Percentiles rank a stretch among this genome's conserved stretches.
phyloP scores from a whole-genome alignment of 2,888 invertebrate species.

The Lepetodrilus schrolli region DNA sequence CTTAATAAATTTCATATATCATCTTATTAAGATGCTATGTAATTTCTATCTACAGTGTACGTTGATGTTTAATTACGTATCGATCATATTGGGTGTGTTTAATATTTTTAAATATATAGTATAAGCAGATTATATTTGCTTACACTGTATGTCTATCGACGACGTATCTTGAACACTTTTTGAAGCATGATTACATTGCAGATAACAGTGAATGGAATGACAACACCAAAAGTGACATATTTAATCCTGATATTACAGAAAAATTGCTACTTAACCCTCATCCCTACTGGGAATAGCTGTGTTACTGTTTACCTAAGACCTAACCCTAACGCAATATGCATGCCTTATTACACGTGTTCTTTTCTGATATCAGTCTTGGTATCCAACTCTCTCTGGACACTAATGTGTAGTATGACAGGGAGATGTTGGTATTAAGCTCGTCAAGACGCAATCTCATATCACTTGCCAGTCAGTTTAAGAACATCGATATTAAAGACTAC shows the following conservation, averaged over 20 bases:
- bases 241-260: neutral
- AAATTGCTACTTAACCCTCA: neutral
- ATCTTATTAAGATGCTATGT: too few species aligned
- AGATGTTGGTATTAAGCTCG: neutral
- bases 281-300: neutral
- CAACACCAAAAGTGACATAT: neutral
- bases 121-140: too few species aligned
- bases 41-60: neutral
- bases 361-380: too few species aligned
- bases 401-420: neutral
- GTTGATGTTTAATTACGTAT: neutral
- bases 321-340: too few species aligned
- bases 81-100: neutral
- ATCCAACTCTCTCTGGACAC: too few species aligned
- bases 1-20: neutral
- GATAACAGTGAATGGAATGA: too few species aligned
- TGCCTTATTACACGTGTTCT: neutral
- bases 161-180: too few species aligned
- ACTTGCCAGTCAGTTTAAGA: neutral
- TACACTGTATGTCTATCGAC: too few species aligned
- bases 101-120: neutral
- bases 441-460: neutral
- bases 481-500: slow-evolving; percentile 2
- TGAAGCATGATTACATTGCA: too few species aligned
- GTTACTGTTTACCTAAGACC: neutral